A percentile compares a stretch with the other conserved stretches of the same genome.
Conservation (phyloP, 2,797 vertebrate species). For the Artibeus jamaicensis region DNA sequence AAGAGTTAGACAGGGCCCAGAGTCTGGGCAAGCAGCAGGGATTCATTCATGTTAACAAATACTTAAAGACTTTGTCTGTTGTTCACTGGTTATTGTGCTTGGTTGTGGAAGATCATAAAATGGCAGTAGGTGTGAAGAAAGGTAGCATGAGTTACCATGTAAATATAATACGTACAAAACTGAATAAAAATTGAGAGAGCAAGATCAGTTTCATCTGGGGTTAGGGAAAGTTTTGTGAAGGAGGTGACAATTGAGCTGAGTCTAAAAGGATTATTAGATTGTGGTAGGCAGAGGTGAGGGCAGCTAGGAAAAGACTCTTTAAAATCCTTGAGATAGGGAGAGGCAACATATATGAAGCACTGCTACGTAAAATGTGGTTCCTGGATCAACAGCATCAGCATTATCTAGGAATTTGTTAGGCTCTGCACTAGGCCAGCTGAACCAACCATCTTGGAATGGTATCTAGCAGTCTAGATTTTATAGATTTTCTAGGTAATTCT, state of each 20-base stretch:
- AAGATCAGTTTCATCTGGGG: background rate
- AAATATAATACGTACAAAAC: background rate
- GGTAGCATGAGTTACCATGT: background rate
- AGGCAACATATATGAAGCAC: background rate
- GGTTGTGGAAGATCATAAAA: background rate
- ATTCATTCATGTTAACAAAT: background rate
- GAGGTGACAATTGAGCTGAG: background rate
- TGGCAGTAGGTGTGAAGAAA: background rate
- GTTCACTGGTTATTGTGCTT: background rate
- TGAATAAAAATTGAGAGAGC: background rate
- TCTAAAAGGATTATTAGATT: background rate
- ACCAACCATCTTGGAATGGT: background rate
- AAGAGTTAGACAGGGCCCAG: background rate
- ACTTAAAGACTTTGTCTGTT: background rate
- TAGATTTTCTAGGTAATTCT: conserved; percentile 15
- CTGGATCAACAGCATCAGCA: background rate
- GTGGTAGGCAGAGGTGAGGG: background rate
- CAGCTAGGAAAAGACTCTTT: background rate
- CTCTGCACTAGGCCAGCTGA: background rate
- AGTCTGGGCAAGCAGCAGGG: background rate
- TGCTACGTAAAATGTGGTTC: background rate
- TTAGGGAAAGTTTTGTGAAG: conserved; percentile 20
- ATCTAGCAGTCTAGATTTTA: background rate
- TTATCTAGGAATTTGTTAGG: background rate
- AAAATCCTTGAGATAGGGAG: background rate